Evolutionary conservation across 1,140 invertebrate genomes (phyloP).

Genomic region (Episyrphus balteatus): DNA sequence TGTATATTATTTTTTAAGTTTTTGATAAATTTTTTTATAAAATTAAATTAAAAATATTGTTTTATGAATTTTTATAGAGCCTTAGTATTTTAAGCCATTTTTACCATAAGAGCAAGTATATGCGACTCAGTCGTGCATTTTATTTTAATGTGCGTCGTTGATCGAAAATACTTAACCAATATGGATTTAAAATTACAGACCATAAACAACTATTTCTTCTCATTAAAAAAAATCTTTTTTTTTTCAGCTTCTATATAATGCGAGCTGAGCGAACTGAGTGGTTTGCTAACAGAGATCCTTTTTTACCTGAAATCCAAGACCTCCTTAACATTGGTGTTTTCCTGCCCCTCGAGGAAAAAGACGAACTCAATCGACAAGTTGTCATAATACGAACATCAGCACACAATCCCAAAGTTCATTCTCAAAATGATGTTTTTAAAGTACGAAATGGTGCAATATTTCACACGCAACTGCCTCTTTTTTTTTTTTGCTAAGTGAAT

Average conservation of each 20-base stretch:
- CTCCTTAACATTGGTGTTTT: constrained; percentile 47
- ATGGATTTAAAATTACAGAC: no score
- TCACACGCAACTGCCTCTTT: neutral
- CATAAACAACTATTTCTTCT: no score
- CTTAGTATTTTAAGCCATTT: no score
- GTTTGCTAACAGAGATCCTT: constrained; percentile 49
- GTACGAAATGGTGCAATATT: constrained; percentile 19
- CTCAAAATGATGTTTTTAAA: constrained; percentile 48
- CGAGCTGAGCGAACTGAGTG: constrained; percentile 43
- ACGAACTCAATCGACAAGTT: constrained; percentile 41
- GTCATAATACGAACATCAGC: constrained; percentile 45
- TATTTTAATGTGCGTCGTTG: no score
- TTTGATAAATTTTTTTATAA: no score
- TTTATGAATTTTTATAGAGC: no score
- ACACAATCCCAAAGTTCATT: constrained; percentile 45
- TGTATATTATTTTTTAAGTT: no score
- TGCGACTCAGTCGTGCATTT: no score
- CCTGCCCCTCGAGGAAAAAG: constrained; percentile 43
- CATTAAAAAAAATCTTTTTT: neutral
- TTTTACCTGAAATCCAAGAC: constrained; percentile 43
- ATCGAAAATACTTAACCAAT: no score
- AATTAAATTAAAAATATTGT: no score
- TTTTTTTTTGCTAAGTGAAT: neutral
- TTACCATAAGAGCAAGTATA: no score
- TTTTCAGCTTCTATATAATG: constrained; percentile 44